phyloP scores from a whole-genome alignment of 2,888 invertebrate species.

The Brachyptera putata region DNA sequence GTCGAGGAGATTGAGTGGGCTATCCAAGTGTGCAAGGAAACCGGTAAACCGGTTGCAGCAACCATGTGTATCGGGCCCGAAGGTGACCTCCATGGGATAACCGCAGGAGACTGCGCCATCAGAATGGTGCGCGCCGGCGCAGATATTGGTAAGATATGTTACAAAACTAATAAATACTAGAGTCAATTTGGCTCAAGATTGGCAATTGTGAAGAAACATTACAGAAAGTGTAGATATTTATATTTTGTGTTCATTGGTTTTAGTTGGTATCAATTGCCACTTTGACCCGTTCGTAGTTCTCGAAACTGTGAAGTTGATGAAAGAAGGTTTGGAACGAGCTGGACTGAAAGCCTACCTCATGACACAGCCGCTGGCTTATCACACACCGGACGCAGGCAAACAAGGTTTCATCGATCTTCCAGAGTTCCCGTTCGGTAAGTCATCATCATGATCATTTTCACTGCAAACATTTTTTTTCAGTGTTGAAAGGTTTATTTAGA shows the following conservation, averaged over 20 bases:
- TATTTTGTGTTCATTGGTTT: no score
- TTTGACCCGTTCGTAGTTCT: conserved; percentile 42
- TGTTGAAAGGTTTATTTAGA: background rate
- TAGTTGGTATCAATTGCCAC: conserved; percentile 45
- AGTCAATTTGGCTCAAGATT: no score
- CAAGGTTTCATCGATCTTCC: conserved; percentile 47
- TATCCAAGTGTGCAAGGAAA: conserved; percentile 41
- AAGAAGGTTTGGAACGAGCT: conserved; percentile 40
- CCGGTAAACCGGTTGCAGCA: conserved; percentile 42
- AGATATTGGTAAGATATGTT: conserved; percentile 30
- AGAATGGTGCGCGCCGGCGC: conserved; percentile 43
- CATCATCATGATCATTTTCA: no score
- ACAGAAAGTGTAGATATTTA: no score
- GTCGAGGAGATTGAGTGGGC: conserved; percentile 46
- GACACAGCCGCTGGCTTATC: conserved; percentile 41
- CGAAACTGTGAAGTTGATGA: conserved; percentile 41
- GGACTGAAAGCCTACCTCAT: conserved; percentile 41
- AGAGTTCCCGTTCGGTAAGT: conserved; percentile 45
- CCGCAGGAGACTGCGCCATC: conserved; percentile 43
- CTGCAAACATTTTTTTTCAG: conserved; percentile 21
- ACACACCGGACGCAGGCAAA: conserved; percentile 42
- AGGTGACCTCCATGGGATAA: conserved; percentile 42
- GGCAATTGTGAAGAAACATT: no score
- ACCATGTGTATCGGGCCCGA: conserved; percentile 45
- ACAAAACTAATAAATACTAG: no score